Evolutionary conservation across 2,797 vertebrate genomes (phyloP), one percentile per base, ranked within the genome.

Genomic region (Neosalanx taihuensis): DNA sequence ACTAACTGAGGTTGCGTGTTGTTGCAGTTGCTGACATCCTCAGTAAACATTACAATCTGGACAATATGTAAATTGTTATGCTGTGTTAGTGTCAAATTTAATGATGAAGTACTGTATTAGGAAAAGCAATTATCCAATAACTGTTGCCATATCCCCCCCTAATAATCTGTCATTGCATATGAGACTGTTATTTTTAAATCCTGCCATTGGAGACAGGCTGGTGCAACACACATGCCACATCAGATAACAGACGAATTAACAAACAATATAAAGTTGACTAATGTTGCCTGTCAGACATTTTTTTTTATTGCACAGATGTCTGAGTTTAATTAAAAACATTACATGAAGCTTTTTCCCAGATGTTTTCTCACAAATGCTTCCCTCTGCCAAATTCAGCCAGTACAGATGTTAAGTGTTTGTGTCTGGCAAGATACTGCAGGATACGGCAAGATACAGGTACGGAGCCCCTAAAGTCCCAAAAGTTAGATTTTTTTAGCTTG

Each of bases 41-140:
- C 23, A 73, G 51, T 69, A 58, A 77, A 72, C 64, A 81, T 76
- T 77, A 79, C 69, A 56, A 80, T 76, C 30, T 65, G 51, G 76
- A 35, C 81, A 75, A 81, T 73, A 76, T 51, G 33, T 59, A 78
- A 79, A 71, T 64, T 67, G 26, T 62, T 60, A 62, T 73, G 56
- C 17, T 73, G 72, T 59, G 57, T 65, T 59, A 20, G 72, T 78
- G 78, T 84, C 74, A 62, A n/a, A 53, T 80, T 85, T 73, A 31
- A 81, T 30, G 41, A 64, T 49, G 17, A 29, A 29, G 69, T 20
- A 26, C 31, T 46, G n/a, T 3, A 41, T 37, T 5, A 10, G 1
- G 51, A 26, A 67, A 35, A 65, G 6, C 10, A 23, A 6, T 4
- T 53, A 5, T 70, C 23, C 15, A 17, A 17, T 56, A 3, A 30